Base-by-base conservation (phyloP, 2,888 invertebrate genomes). In the Drosophila koepferae region DNA sequence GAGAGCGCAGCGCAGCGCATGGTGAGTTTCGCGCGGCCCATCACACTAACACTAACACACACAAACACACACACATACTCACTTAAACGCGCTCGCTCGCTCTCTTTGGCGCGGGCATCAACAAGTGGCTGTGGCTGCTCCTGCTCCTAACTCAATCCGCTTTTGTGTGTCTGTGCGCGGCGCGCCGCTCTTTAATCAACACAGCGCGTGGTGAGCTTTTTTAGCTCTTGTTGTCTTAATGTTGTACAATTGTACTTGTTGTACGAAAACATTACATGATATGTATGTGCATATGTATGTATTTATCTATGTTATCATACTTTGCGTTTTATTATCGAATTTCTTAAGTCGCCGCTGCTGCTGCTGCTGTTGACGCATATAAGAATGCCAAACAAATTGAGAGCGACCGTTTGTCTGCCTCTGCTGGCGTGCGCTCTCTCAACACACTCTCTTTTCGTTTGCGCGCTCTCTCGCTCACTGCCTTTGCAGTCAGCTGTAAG, bases 301-400 rank as follows among this genome's bases (percentile, higher is more conserved):
- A 65, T 34, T 28, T 46, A 46, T 58, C 34, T 77, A 82, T 49
- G 31, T 86, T 83, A 86, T 88, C 86, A 81, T 73, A 81, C 69
- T 83, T 61, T 83, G 72, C 84, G 61, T 81, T 83, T 81, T 73
- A 72, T 75, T 85, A 85, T 85, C 89, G 90, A 85, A 85, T 85
- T 85, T 89, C 89, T 85, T 58, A 71, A 68, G 79, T 70, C 44
- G 68, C 46, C 51, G 68, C 43, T 43, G 68, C 49, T 41, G 38
- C n/a, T 40, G 41, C 74, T 67, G 58, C 66, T 84, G 58, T 63
- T 84, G 88, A 84, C 84, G 89, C 89, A 85, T 89, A 59, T 79
- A 71, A 74, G 68, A 80, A 80, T 63, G 68, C 68, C 65, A 82
- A 87, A 68, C 59, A 84, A 51, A 78, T 63, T 63, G 62, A 63